Conservation (phyloP, 2,797 vertebrate genomes). For the Phrynocephalus vlangalii region DNA sequence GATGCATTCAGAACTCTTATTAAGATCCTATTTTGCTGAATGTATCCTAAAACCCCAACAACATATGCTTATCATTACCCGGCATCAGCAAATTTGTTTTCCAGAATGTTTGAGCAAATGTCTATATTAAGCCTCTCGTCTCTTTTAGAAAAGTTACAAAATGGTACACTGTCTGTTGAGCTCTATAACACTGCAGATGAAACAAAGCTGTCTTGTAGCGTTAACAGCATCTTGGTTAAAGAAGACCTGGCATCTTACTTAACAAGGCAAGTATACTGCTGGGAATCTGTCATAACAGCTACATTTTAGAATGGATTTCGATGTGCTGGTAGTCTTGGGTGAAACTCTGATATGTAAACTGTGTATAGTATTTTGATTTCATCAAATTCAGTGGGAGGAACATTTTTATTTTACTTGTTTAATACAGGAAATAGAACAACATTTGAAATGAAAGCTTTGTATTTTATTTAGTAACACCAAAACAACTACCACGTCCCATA, state of each 20-base stretch:
- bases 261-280: slow-evolving; percentile 70
- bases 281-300: slow-evolving; percentile 8
- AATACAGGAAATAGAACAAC: neutral
- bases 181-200: slow-evolving; percentile 69
- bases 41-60: neutral
- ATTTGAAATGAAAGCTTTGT: neutral
- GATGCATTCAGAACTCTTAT: neutral
- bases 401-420: neutral
- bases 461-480: slow-evolving; percentile 63
- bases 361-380: neutral
- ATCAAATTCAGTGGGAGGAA: neutral
- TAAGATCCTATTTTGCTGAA: neutral
- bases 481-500: slow-evolving; percentile 47
- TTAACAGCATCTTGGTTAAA: slow-evolving; percentile 79
- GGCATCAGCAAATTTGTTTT: neutral
- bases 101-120: neutral
- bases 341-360: neutral
- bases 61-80: neutral
- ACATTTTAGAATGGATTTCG: neutral
- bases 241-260: slow-evolving; percentile 76
- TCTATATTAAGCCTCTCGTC: slow-evolving; percentile 12
- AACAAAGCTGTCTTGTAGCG: slow-evolving; percentile 62
- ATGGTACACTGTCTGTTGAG: slow-evolving; percentile 75
- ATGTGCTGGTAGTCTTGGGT: neutral
- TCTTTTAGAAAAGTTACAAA: slow-evolving; percentile 74